Evolutionary conservation across 1,140 invertebrate genomes (phyloP).

Genomic region (Mya arenaria): DNA sequence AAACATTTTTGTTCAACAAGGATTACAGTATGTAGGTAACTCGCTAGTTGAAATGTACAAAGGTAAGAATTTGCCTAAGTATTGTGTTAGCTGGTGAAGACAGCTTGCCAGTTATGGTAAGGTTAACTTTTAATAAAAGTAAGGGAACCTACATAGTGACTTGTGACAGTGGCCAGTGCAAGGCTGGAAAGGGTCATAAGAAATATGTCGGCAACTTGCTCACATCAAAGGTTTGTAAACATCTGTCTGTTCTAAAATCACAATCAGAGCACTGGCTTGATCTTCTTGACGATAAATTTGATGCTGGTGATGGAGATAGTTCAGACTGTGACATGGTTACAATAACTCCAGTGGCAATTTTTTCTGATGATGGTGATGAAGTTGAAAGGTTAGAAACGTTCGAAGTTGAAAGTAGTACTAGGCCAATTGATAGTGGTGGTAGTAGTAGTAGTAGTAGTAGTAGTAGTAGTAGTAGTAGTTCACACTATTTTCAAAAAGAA

Average conservation of each 20-base stretch:
- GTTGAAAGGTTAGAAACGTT: background rate
- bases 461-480: background rate
- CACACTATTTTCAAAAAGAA: slow-evolving; percentile 9
- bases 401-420: background rate
- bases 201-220: slow-evolving; percentile 24
- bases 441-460: background rate
- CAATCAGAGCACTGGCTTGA: background rate
- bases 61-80: slow-evolving; percentile 17
- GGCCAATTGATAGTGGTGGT: background rate
- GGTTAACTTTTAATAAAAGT: slow-evolving; percentile 11
- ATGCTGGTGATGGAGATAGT: no score
- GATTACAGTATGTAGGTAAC: background rate
- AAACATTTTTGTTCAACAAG: background rate
- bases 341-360: background rate
- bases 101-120: slow-evolving; percentile 22
- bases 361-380: background rate
- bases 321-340: background rate
- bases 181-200: slow-evolving; percentile 20
- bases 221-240: background rate
- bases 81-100: slow-evolving; percentile 7
- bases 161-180: slow-evolving; percentile 30
- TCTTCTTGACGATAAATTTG: no score
- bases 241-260: background rate
- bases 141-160: background rate
- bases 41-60: background rate